These are phyloP conservation scores for Stomatorhinus walkeri DNA, from an alignment of 2,797 vertebrate genomes.

Conservation along the genomic window DNA sequence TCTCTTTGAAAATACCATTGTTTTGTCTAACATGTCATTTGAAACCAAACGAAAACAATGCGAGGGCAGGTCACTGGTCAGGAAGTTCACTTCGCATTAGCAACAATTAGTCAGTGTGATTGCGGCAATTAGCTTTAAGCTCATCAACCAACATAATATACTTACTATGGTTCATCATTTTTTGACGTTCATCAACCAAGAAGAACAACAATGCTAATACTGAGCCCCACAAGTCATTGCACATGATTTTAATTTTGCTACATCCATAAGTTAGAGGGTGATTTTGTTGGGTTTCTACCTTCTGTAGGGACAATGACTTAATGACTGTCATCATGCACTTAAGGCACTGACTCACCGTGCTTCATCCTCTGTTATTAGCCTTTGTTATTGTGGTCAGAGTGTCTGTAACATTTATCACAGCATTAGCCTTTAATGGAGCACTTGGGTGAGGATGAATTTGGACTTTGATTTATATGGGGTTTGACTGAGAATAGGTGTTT, in stretches of 20 bases:
- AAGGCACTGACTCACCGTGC: not conserved
- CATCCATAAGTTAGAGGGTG: not conserved
- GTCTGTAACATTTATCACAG: not conserved
- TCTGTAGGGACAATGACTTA: not conserved
- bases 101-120: constrained; percentile 27
- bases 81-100: constrained; percentile 25
- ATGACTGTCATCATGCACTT: not conserved
- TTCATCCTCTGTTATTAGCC: not conserved
- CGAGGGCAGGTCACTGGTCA: not conserved
- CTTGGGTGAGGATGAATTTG: not conserved
- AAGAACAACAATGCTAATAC: not conserved
- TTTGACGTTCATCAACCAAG: not conserved
- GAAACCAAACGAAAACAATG: not conserved
- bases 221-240: not conserved
- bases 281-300: not conserved
- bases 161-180: not conserved
- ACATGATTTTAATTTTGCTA: not conserved
- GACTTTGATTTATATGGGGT: not conserved
- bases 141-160: not conserved
- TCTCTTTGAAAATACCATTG: constrained; percentile 13
- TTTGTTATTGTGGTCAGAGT: not conserved
- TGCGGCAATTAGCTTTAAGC: not conserved
- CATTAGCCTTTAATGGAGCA: not conserved
- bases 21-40: constrained; percentile 13
- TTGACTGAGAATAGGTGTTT: not conserved